These are phyloP conservation scores for Neoaliturus tenellus DNA, from an alignment of 2,888 invertebrate species.

Conservation along the genomic window DNA sequence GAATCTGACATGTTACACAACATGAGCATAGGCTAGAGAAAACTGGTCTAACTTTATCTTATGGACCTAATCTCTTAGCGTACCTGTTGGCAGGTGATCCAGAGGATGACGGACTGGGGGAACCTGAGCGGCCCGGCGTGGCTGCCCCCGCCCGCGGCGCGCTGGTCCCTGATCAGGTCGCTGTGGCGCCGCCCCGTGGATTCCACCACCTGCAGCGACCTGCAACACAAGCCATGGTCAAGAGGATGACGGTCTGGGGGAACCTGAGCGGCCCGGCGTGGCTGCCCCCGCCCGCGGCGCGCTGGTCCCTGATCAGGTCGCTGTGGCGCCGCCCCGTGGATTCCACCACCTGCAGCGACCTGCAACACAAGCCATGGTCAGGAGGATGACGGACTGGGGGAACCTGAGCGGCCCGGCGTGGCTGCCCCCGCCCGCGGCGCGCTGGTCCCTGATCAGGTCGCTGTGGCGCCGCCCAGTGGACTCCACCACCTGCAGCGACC, in stretches of 20 bases:
- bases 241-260: slow-evolving; percentile 84
- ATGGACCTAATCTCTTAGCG: too few species aligned
- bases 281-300: slow-evolving; percentile 86
- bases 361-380: slow-evolving; percentile 77
- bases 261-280: slow-evolving; percentile 80
- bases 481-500: slow-evolving; percentile 85
- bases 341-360: slow-evolving; percentile 85
- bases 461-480: slow-evolving; percentile 85
- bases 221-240: slow-evolving; percentile 80
- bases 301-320: slow-evolving; percentile 74
- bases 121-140: slow-evolving; percentile 86
- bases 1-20: too few species aligned
- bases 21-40: too few species aligned
- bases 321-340: slow-evolving; percentile 79
- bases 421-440: slow-evolving; percentile 77
- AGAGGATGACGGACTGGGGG: slow-evolving; percentile 85
- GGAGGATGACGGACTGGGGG: slow-evolving; percentile 78
- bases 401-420: slow-evolving; percentile 85
- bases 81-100: slow-evolving; percentile 90
- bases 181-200: slow-evolving; percentile 82
- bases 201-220: slow-evolving; percentile 86
- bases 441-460: slow-evolving; percentile 80
- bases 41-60: too few species aligned
- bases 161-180: slow-evolving; percentile 81
- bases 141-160: slow-evolving; percentile 77